These are phyloP conservation scores for Leptodactylus fallax DNA, from an alignment of 2,797 vertebrate genomes.

Conservation along the genomic window DNA sequence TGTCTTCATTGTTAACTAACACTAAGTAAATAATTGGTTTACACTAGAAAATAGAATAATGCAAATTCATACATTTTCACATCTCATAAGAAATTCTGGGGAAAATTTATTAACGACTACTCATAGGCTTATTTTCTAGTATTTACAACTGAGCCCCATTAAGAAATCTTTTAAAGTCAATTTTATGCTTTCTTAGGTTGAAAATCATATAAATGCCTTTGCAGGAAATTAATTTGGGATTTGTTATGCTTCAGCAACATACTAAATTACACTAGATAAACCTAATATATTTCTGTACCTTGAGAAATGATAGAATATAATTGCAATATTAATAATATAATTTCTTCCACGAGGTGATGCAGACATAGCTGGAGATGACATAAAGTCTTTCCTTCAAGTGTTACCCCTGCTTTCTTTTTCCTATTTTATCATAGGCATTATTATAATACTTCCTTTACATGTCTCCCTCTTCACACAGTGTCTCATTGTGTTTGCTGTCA, in stretches of 20 bases:
- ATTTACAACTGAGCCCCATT: not conserved
- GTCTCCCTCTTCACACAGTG: not conserved
- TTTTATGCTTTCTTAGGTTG: not conserved
- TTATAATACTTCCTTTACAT: not conserved
- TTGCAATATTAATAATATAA: not conserved
- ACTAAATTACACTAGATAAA: not conserved
- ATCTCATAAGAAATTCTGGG: not conserved
- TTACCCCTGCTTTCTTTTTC: not conserved
- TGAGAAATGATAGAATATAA: not conserved
- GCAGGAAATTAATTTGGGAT: not conserved
- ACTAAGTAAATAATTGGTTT: no score
- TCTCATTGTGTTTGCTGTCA: slow-evolving; percentile 22
- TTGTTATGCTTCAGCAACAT: not conserved
- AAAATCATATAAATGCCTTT: not conserved
- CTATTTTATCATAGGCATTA: not conserved
- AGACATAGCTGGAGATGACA: not conserved
- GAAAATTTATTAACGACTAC: not conserved
- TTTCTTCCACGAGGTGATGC: not conserved
- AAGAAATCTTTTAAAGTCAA: not conserved
- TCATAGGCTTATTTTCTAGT: not conserved
- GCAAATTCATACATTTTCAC: not conserved
- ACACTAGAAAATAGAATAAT: no score
- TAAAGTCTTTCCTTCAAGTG: not conserved
- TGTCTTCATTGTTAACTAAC: no score
- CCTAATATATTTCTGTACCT: not conserved